Percentiles rank a stretch among this genome's conserved stretches.
These are phyloP conservation scores for Vireo griseus DNA, from an alignment of 2,797 vertebrate species.

Conservation along the genomic window DNA sequence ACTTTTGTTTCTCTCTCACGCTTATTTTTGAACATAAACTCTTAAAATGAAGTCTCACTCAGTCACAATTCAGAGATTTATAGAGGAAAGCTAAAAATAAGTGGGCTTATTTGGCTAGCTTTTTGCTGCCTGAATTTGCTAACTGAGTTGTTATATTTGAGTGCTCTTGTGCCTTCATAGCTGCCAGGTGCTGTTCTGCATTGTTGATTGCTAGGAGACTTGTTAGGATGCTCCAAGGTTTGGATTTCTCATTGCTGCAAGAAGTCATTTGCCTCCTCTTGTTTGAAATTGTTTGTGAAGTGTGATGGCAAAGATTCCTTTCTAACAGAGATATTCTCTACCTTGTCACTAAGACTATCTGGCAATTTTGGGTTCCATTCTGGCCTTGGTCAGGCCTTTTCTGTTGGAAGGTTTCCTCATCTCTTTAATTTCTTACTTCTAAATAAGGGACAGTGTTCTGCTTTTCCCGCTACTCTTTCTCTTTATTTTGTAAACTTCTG, in stretches of 20 bases:
- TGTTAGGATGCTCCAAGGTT: neutral
- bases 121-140: neutral
- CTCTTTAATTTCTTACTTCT: neutral
- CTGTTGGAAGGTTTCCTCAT: neutral
- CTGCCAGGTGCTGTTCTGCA: neutral
- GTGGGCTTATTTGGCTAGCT: neutral
- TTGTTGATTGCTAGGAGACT: neutral
- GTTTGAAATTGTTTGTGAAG: neutral
- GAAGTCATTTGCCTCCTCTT: neutral
- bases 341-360: neutral
- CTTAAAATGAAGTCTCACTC: neutral
- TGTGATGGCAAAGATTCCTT: neutral
- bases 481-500: neutral
- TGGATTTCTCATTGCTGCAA: neutral
- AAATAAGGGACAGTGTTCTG: neutral
- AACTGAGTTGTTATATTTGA: neutral
- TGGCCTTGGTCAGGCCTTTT: neutral
- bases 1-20: neutral
- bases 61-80: neutral
- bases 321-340: neutral
- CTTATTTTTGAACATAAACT: neutral
- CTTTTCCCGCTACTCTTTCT: neutral
- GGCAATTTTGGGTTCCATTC: neutral
- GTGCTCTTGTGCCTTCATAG: neutral
- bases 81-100: neutral